Evolutionary conservation across 1,140 invertebrate genomes (phyloP).

Genomic region (Hesperophylax magnus): DNA sequence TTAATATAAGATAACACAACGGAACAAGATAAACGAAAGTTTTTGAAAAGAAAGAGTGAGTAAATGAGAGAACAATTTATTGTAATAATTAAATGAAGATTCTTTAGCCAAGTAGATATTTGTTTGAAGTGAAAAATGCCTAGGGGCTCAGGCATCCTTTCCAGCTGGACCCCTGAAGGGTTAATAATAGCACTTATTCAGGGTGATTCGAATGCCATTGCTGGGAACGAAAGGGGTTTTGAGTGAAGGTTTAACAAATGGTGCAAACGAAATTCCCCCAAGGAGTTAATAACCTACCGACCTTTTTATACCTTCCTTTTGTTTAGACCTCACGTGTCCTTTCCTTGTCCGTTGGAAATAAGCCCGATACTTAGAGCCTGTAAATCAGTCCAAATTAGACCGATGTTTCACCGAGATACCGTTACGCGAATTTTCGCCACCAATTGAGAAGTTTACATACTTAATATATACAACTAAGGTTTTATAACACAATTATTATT

Average conservation of each 20-base stretch:
- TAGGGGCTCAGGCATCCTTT: not conserved
- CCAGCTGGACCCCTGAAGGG: not conserved
- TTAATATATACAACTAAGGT: too few species aligned
- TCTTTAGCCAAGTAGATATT: too few species aligned
- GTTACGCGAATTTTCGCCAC: too few species aligned
- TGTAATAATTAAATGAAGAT: too few species aligned
- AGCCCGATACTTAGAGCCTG: constrained; percentile 5
- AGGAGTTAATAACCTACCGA: constrained; percentile 27
- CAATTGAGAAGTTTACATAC: too few species aligned
- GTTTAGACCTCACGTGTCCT: constrained; percentile 23
- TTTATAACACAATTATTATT: too few species aligned
- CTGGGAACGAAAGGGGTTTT: constrained; percentile 24
- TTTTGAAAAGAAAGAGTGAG: too few species aligned
- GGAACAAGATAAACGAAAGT: too few species aligned
- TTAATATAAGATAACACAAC: too few species aligned
- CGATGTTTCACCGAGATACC: constrained; percentile 18
- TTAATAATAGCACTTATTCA: constrained; percentile 30
- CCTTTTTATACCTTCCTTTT: constrained; percentile 37
- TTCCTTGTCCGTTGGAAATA: not conserved
- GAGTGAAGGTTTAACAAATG: constrained; percentile 39
- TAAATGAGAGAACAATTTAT: too few species aligned
- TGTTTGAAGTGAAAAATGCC: not conserved
- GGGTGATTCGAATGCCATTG: constrained; percentile 21
- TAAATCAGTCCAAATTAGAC: constrained; percentile 26
- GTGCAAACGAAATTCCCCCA: constrained; percentile 31